Base-by-base conservation (phyloP, 2,888 invertebrate genomes). In the Sarcophaga carnaria region DNA sequence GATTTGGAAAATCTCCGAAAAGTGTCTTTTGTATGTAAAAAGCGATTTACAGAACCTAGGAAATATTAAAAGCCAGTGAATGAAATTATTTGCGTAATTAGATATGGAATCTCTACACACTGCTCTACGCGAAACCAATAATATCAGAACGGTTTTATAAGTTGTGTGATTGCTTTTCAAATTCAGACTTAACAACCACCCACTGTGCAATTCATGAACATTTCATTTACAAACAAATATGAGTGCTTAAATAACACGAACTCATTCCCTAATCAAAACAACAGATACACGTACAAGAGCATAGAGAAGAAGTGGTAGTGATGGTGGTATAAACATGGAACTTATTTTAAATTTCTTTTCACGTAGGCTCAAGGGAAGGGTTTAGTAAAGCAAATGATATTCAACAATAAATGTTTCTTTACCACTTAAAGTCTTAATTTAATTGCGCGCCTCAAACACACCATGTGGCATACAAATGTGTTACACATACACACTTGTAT, bases 351-450 rank as follows among this genome's bases (percentile, higher is more conserved):
- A 49, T 63, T 66, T 64, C 25, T 60, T 77, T 70, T 47, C 20
- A 54, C 37, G 22, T 62, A 17, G 11, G 6, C 22, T 12, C 20
- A 59, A 20, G 67, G 14, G 63, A 22, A 75, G 64, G 59, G n/a
- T 37, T 45, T 37, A 37, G 8, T 27, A 47, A 62, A 17, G 12
- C 66, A 49, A 60, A 63, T 71, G 17, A 45, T 69, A 59, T 63
- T 45, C 66, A 22, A n/a, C 70, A 69, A 72, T 64, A 81, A 81
- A 85, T 80, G 80, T 62, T 59, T 62, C 47, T 79, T 71, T 60
- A 64, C 62, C 80, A 86, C 69, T 78, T 78, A 47, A 80, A 86
- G 72, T 76, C 79, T 83, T 80, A 86, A 83, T 86, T 80, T 76
- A 83, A 80, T 86, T 86, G 80, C 67, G 82, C 79, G 62, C 71